Evolutionary conservation across 2,797 vertebrate species (phyloP), one percentile per base, ranked within the genome.

Genomic region (Danio kyathit): DNA sequence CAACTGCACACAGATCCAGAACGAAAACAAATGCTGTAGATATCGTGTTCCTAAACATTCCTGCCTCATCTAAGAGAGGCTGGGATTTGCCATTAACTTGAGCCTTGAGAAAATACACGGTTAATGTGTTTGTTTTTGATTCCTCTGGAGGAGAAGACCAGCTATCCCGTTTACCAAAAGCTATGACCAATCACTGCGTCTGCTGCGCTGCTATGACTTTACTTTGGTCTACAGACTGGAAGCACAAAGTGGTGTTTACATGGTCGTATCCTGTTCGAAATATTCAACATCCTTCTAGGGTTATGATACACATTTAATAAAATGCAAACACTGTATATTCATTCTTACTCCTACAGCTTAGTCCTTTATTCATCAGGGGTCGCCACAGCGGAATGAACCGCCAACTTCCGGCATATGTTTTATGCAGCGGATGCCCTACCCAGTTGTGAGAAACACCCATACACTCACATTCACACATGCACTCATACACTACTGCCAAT

Each of bases 141-240:
- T n/a, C 79, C 70, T 84, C 83, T 83, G 86, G 88, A 88, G 19
- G 14, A 90, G 70, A 88, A 82, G 46, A 69, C 81, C 89, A 81
- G 65, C 72, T 89, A 82, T 90, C 89, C 88, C 69, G 29, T 83
- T 76, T 87, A 79, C 78, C 48, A 79, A 90, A 87, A 88, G 89
- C 89, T 87, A 52, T 60, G 78, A 74, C 21, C 64, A 77, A 71
- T 54, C 60, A 56, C 63, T 65, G 65, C 67, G 83, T 88, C 91
- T 91, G 87, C 67, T 84, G 81, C 65, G 40, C 84, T 86, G 74
- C 84, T 88, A 84, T 88, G 86, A 80, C 88, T 88, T 77, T 82
- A 85, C 80, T 85, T 84, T 91, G 90, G 86, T 87, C 74, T 8
- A 19, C 73, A 90, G 83, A 89, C 82, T 75, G 76, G 85, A 90